These are phyloP conservation scores for Trichopoda pennipes DNA, from an alignment of 2,888 invertebrate species.

Conservation along the genomic window DNA sequence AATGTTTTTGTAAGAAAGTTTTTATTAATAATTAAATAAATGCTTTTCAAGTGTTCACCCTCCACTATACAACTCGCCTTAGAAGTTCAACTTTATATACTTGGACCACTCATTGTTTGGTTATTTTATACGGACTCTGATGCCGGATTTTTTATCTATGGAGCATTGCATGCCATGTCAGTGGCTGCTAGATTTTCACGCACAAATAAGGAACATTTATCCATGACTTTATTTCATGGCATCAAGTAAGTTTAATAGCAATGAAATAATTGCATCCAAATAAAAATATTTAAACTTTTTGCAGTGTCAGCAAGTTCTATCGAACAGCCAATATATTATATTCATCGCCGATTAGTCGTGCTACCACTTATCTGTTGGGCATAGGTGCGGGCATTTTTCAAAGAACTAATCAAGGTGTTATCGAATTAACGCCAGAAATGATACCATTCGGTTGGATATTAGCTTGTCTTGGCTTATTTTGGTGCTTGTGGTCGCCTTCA, in stretches of 20 bases:
- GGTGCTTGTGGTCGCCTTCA: constrained; percentile 84
- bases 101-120: constrained; percentile 86
- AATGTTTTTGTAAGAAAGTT: no score
- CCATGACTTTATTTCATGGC: constrained; percentile 86
- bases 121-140: constrained; percentile 83
- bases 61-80: constrained; percentile 88
- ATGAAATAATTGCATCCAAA: neutral
- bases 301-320: constrained; percentile 86
- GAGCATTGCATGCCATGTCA: constrained; percentile 83
- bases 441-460: constrained; percentile 77
- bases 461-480: constrained; percentile 75
- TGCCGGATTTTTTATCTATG: constrained; percentile 83
- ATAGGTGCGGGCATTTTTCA: constrained; percentile 84
- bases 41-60: constrained; percentile 85
- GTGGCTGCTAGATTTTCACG: constrained; percentile 85
- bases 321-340: constrained; percentile 86
- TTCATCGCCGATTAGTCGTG: constrained; percentile 84
- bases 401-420: constrained; percentile 74
- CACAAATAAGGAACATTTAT: constrained; percentile 84
- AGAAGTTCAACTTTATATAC: constrained; percentile 87
- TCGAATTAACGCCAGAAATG: constrained; percentile 80
- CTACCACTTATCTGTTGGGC: constrained; percentile 85
- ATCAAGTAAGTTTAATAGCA: constrained; percentile 82
- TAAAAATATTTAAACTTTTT: constrained; percentile 59
- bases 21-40: neutral